These are phyloP conservation scores for Aurelia sp. DNA, from an alignment of 30 jellyfish, hydroid and myxozoan species.

Conservation along the genomic window DNA sequence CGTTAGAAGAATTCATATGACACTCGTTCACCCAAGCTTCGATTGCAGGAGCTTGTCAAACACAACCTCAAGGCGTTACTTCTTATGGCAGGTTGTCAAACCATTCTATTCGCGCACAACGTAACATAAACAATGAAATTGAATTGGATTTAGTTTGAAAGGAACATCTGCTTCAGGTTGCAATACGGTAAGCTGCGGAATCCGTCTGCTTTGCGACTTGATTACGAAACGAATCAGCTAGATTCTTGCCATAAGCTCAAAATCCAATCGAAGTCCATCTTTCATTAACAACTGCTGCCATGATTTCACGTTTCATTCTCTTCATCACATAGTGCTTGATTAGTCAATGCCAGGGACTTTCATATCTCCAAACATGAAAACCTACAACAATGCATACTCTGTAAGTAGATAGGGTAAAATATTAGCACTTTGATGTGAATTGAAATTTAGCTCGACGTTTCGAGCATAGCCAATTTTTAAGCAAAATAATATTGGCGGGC, in stretches of 20 bases:
- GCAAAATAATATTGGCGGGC: no score
- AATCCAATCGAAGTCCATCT: neutral
- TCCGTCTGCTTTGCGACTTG: slow-evolving; percentile 33
- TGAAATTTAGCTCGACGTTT: no score
- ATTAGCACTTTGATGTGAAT: no score
- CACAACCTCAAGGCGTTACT: slow-evolving; percentile 10
- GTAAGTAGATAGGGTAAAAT: no score
- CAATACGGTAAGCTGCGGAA: slow-evolving; percentile 2
- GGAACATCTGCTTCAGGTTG: slow-evolving; percentile 45
- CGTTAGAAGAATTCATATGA: neutral
- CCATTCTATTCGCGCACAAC: no score
- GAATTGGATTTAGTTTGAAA: slow-evolving; percentile 10
- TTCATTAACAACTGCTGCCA: neutral
- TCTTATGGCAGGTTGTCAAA: slow-evolving; percentile 37
- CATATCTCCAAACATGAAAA: neutral
- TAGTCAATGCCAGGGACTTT: neutral
- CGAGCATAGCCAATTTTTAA: no score
- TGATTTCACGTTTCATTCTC: neutral
- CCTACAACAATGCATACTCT: no score
- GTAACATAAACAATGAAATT: slow-evolving; percentile 9
- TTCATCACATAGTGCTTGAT: neutral
- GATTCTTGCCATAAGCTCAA: slow-evolving; percentile 1
- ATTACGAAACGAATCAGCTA: slow-evolving; percentile 4
- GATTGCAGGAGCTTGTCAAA: neutral
- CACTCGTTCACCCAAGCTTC: neutral